These are phyloP conservation scores for Tachycineta bicolor DNA, from an alignment of 2,113 vertebrate genomes.

Conservation along the genomic window DNA sequence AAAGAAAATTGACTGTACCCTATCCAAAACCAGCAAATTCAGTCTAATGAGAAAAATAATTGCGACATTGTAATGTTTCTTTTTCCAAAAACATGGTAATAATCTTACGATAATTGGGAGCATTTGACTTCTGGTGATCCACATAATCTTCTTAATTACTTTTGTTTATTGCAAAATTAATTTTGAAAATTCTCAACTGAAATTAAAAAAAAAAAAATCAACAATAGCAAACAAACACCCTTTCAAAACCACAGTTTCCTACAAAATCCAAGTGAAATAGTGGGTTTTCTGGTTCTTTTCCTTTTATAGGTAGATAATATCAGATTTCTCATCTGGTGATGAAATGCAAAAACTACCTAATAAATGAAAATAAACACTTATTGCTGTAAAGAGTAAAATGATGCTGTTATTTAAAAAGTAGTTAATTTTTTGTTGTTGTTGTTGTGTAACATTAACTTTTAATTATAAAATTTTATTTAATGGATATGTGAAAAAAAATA, in stretches of 20 bases:
- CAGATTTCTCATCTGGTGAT: not conserved
- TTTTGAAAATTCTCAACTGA: not conserved
- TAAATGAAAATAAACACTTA: not conserved
- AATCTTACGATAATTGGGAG: not conserved
- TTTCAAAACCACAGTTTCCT: not conserved
- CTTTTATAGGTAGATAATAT: not conserved
- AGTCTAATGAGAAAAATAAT: not conserved
- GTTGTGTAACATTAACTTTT: not conserved
- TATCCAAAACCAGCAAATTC: not conserved
- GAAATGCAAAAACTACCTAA: not conserved
- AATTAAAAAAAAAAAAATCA: not conserved
- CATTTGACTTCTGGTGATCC: not conserved
- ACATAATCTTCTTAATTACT: not conserved
- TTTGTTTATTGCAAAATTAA: not conserved
- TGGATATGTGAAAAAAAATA: accelerated
- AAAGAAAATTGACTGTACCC: not conserved
- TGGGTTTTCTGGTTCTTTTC: not conserved
- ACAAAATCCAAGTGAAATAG: not conserved
- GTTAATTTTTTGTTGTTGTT: not conserved
- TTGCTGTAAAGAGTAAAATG: not conserved
- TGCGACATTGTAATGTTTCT: accelerated
- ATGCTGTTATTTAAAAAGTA: not conserved
- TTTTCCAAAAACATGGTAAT: not conserved
- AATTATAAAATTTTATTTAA: not conserved
- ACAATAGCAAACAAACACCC: accelerated